phyloP scores from a whole-genome alignment of 2,113 vertebrate genomes.

The Rostratula benghalensis region DNA sequence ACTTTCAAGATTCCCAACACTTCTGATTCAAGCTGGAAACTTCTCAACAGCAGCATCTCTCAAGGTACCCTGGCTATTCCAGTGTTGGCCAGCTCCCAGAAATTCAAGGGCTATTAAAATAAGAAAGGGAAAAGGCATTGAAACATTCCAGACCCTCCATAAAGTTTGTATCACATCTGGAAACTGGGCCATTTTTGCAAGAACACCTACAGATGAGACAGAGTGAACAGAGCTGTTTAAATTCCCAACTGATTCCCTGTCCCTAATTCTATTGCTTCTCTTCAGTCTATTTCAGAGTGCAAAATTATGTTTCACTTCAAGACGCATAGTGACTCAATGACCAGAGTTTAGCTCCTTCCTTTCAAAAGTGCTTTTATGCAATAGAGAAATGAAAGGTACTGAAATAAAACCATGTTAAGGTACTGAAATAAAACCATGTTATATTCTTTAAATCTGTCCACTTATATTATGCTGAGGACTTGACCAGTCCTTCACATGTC shows the following conservation, averaged over 20 bases:
- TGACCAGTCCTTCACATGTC: background rate
- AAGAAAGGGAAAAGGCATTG: background rate
- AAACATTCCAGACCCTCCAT: background rate
- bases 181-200: background rate
- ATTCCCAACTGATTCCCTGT: background rate
- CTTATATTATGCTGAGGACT: background rate
- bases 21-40: background rate
- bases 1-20: background rate
- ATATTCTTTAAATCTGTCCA: slow-evolving; percentile 9
- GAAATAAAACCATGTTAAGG: slow-evolving; percentile 9
- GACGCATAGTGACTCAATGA: background rate
- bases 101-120: background rate
- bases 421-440: slow-evolving; percentile 16
- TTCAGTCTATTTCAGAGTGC: slow-evolving; percentile 1
- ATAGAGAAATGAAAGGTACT: background rate
- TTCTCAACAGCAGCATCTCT: background rate
- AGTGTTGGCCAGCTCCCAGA: background rate
- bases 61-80: background rate
- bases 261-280: background rate
- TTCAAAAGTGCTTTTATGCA: slow-evolving; percentile 24
- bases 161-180: background rate
- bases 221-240: background rate
- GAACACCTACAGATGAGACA: background rate
- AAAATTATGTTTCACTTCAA: slow-evolving; percentile 44
- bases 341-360: background rate